Evolutionary conservation across 2,797 vertebrate genomes (phyloP).

Genomic region (Typhlichthys subterraneus): DNA sequence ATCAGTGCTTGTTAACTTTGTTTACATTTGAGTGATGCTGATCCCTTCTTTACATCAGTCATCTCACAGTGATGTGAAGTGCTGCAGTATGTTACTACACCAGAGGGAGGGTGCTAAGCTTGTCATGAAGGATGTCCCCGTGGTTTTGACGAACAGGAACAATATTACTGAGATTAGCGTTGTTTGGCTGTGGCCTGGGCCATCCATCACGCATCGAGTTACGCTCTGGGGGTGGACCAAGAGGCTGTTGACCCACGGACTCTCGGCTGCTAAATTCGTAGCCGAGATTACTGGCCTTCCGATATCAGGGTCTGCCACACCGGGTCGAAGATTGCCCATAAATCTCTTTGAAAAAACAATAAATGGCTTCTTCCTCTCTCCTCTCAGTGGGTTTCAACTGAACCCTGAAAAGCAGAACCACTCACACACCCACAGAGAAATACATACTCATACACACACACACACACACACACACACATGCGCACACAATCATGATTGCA

Average conservation of each 20-base stretch:
- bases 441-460: not conserved
- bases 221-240: conserved; percentile 18
- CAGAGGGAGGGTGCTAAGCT: conserved; percentile 1
- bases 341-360: conserved; percentile 63
- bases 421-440: conserved; percentile 33
- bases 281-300: conserved; percentile 52
- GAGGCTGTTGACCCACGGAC: conserved; percentile 48
- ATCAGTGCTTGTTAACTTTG: too few relatives aligned
- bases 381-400: conserved; percentile 50
- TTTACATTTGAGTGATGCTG: too few relatives aligned
- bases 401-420: conserved; percentile 32
- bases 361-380: conserved; percentile 44
- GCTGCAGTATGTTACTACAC: too few relatives aligned
- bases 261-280: conserved; percentile 45
- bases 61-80: too few relatives aligned
- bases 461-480: not conserved
- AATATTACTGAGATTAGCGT: conserved; percentile 6
- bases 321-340: conserved; percentile 61
- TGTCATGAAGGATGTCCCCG: not conserved
- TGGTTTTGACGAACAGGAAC: conserved; percentile 9
- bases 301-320: conserved; percentile 43
- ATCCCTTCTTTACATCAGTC: too few relatives aligned
- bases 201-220: conserved; percentile 20
- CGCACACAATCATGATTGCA: not conserved
- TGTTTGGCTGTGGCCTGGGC: conserved; percentile 10